These are phyloP conservation scores for Mycteria americana DNA, from an alignment of 2,797 vertebrate genomes.

Conservation along the genomic window DNA sequence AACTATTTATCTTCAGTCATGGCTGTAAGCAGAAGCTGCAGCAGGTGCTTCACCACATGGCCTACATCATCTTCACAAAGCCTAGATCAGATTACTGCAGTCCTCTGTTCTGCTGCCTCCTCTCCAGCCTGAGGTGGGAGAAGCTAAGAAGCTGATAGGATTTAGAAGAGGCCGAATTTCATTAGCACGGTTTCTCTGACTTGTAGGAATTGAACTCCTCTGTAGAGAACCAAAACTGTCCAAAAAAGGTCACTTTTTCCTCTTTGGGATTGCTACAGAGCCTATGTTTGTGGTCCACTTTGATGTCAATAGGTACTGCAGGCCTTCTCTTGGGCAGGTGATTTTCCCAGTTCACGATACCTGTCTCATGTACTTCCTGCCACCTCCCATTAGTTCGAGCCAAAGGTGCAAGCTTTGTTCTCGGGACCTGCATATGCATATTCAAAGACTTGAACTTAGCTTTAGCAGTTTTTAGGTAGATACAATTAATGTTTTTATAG, in stretches of 20 bases:
- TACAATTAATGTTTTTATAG: neutral
- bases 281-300: neutral
- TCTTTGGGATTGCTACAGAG: neutral
- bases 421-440: neutral
- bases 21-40: neutral
- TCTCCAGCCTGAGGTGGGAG: neutral
- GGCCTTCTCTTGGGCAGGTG: neutral
- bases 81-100: neutral
- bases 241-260: neutral
- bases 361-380: neutral
- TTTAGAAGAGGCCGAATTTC: neutral
- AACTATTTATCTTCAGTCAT: neutral
- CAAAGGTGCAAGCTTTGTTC: neutral
- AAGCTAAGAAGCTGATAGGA: neutral
- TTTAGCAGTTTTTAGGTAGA: neutral
- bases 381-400: rapidly evolving
- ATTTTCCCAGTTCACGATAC: neutral
- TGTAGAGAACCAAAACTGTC: neutral
- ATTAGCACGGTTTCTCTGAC: neutral
- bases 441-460: neutral
- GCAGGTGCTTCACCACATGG: neutral
- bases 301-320: neutral
- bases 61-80: neutral
- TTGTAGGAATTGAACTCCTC: neutral
- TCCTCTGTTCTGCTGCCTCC: neutral